Base-by-base conservation (phyloP, 1,140 invertebrate genomes). In the Drosophila subobscura region DNA sequence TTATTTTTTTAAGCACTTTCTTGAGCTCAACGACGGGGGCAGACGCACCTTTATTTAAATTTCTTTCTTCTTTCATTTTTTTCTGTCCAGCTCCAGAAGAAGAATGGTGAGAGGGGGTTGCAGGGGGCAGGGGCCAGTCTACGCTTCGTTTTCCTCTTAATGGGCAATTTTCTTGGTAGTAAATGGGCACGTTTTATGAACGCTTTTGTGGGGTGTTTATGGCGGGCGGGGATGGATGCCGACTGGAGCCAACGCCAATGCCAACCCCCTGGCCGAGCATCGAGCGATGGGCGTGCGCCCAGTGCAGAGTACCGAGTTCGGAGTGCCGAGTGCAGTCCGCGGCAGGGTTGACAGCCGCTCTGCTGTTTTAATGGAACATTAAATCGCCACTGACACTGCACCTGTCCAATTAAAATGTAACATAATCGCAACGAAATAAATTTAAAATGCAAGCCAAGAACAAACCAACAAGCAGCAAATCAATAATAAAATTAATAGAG, bases 181-280 rank as follows among this genome's bases (percentile, higher is more conserved):
- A 91, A 70, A 91, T 91, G 85, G 83, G 72, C 84, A 88, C 85
- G 85, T 91, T 91, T 89, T 88, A 89, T 90, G 86, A 68, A 88
- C 90, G 72, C 83, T 88, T 91, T 91, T 91, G 89, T 91, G 89
- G 89, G 89, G 89, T 91, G 89, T 91, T 90, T 90, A 90, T 86
- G 70, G 71, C 56, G 58, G 54, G 44, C 16, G 23, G 8, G 33
- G 8, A 37, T 37, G 33, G 10, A 12, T 37, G 33, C 33, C 33
- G 10, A 37, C 33, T 70, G 66, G 66, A 47, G 63, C 44, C 42
- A 40, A 46, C 61, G 10, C 20, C 22, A n/a, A 33, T 14, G 2
- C 20, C 37, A 44, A 40, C 20, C 45, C 27, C 14, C 45, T 12
- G 7, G 20, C 37, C 5, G 29, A 44, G 40, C 14, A 10, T 12